phyloP scores from a whole-genome alignment of 2,113 vertebrate genomes.

The Hypomesus transpacificus region DNA sequence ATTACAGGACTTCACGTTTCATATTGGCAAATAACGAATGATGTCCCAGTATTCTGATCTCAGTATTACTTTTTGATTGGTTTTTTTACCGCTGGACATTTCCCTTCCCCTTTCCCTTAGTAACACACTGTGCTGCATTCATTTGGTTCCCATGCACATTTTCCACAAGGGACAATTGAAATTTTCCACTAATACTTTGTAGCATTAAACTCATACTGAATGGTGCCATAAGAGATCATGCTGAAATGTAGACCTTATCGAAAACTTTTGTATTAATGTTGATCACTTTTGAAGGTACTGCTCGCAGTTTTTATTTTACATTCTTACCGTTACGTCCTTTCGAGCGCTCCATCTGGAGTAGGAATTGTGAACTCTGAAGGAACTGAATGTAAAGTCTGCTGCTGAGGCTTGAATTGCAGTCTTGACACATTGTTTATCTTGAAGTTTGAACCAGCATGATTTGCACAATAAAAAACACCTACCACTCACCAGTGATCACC shows the following conservation, averaged over 20 bases:
- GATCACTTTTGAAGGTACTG: not conserved
- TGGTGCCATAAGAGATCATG: conserved; percentile 44
- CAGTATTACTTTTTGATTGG: too few relatives aligned
- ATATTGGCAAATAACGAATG: not conserved
- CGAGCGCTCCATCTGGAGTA: not conserved
- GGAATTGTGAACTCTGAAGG: not conserved
- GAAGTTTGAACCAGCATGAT: conserved; percentile 64
- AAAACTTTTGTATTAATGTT: conserved; percentile 44
- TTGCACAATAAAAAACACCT: conserved; percentile 69
- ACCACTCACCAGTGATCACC: not conserved
- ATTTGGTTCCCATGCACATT: not conserved
- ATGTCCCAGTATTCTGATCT: too few relatives aligned
- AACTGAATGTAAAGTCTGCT: conserved; percentile 41
- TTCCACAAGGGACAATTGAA: conserved; percentile 24
- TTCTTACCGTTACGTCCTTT: not conserved
- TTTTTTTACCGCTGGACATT: conserved; percentile 3
- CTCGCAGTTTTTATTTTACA: not conserved
- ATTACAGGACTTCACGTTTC: not conserved
- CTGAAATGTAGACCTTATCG: conserved; percentile 15
- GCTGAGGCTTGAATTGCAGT: conserved; percentile 31
- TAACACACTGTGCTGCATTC: not conserved
- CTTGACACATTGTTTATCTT: conserved; percentile 36
- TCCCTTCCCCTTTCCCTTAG: conserved; percentile 1
- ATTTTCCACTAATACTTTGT: conserved; percentile 12
- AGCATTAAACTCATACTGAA: conserved; percentile 11